Base-by-base conservation (phyloP, 2,888 invertebrate genomes). In the Harpalus rubripes region DNA sequence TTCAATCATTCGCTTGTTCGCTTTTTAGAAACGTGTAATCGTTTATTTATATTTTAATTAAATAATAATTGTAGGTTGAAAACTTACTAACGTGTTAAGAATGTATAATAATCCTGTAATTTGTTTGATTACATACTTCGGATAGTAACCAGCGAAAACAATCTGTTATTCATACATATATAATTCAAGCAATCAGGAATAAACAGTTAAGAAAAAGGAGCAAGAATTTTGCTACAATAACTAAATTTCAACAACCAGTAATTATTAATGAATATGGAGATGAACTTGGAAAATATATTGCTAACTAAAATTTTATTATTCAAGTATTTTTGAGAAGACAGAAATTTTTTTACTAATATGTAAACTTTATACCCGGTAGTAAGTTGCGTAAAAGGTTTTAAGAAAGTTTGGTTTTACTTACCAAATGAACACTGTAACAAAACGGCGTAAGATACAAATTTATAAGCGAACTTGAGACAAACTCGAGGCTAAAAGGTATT, bases 31-130 rank as follows among this genome's bases (percentile, higher is more conserved):
- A 15, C 39, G 15, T 41, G 72, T 74, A 44, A 74, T 74, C 72
- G 72, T 74, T 74, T 74, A 74, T 74, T 74, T 74, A 74, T 74
- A 74, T 74, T 74, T 74, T 74, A 74, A 74, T 74, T 74, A 74
- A 74, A 74, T 74, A 44, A 74, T 74, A 74, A 74, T 74, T 74
- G 44, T 74, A 74, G 72, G 72, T 74, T 74, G 72, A 6, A 74
- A 74, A 74, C 72, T 6, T 74, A 74, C 72, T 74, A 74, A 74
- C 72, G 72, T 74, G 72, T 74, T 74, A 74, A 74, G 72, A 74
- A 74, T 74, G 72, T 15, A 74, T 74, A 74, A 74, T 74, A 74
- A 74, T 74, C 18, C 44, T 74, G 72, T 74, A 74, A 44, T 74
- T 74, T 74, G 41, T 74, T 41, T 44, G 44, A 74, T 44, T 74